Evolutionary conservation across 2,113 vertebrate genomes (phyloP).

Genomic region (Uria lomvia): DNA sequence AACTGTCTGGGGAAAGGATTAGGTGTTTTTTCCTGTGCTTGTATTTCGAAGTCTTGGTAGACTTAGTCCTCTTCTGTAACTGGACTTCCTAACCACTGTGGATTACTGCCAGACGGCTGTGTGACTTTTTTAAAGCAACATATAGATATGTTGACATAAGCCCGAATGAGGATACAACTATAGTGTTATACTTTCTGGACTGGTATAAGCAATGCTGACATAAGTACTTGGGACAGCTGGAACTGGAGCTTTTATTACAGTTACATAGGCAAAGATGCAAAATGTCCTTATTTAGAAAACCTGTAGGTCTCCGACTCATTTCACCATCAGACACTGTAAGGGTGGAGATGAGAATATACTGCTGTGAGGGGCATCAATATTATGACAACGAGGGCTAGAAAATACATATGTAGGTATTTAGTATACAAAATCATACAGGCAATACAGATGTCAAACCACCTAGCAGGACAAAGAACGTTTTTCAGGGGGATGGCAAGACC

Average conservation of each 20-base stretch:
- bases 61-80: not conserved
- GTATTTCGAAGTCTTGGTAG: not conserved
- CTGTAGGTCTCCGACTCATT: not conserved
- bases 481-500: accelerated
- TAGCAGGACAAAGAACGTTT: not conserved
- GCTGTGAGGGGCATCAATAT: not conserved
- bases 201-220: not conserved
- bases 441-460: not conserved
- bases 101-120: not conserved
- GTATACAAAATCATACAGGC: not conserved
- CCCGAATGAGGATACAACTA: not conserved
- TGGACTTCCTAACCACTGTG: not conserved
- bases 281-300: not conserved
- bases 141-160: not conserved
- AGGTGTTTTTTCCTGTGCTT: not conserved
- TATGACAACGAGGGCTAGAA: not conserved
- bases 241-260: not conserved
- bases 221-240: not conserved
- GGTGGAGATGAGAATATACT: not conserved
- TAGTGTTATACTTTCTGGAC: not conserved
- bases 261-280: not conserved
- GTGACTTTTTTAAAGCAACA: not conserved
- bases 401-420: not conserved
- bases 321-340: not conserved
- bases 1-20: not conserved